Percentiles rank a stretch among this genome's conserved stretches.
Conservation (phyloP, 2,888 invertebrate genomes). For the Orgyia antiqua region DNA sequence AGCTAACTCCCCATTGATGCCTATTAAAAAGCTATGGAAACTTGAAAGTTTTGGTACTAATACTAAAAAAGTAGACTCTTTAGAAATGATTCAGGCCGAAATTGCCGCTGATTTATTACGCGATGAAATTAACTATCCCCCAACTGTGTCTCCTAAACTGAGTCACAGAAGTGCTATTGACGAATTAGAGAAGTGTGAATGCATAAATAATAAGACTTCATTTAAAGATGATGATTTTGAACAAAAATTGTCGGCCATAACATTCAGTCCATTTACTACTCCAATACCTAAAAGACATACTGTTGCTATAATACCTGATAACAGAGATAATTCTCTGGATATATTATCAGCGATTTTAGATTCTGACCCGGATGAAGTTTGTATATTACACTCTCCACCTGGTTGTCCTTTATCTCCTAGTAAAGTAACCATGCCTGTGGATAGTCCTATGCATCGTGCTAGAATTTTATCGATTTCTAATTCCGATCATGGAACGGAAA, state of each 20-base stretch:
- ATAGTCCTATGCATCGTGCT: conserved; percentile 80
- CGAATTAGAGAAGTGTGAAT: conserved; percentile 54
- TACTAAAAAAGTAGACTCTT: conserved; percentile 67
- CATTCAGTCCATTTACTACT: conserved; percentile 64
- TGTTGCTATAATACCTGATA: conserved; percentile 56
- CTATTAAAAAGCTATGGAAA: conserved; percentile 80
- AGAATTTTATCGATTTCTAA: conserved; percentile 80
- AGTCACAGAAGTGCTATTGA: conserved; percentile 44
- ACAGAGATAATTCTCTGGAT: conserved; percentile 57
- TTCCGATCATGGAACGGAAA: conserved; percentile 84
- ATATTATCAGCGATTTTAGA: conserved; percentile 68
- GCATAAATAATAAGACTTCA: conserved; percentile 39
- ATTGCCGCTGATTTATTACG: conserved; percentile 80
- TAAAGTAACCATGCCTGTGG: conserved; percentile 81
- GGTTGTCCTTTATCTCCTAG: conserved; percentile 70
- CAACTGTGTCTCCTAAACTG: conserved; percentile 80
- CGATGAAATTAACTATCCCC: conserved; percentile 84
- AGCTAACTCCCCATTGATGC: conserved; percentile 85
- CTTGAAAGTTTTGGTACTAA: conserved; percentile 64
- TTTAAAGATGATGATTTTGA: conserved; percentile 55
- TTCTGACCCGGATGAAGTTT: conserved; percentile 65
- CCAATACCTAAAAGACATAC: conserved; percentile 64
- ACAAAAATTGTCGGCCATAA: conserved; percentile 55
- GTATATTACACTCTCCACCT: conserved; percentile 63
- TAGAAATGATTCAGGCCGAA: conserved; percentile 80